Conservation (phyloP, 2,797 vertebrate genomes). For the Scleropages formosus region DNA sequence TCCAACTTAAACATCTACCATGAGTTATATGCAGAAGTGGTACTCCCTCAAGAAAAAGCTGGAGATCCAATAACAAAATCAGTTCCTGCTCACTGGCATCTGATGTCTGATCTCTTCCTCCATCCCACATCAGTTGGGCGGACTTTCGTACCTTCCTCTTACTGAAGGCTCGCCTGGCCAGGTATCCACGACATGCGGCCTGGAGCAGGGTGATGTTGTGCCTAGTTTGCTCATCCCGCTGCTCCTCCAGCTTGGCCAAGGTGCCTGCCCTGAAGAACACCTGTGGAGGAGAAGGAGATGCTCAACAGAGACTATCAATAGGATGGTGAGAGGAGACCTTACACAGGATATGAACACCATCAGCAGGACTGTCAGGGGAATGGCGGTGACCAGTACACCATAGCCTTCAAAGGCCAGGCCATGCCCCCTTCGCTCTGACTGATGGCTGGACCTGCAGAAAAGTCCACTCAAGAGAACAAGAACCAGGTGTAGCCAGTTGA, state of each 20-base stretch:
- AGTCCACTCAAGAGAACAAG: neutral
- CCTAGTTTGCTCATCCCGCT: constrained; percentile 90
- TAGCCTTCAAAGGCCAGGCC: too few relatives aligned
- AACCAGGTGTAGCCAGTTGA: too few relatives aligned
- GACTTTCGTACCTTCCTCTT: constrained; percentile 86
- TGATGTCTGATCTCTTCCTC: neutral
- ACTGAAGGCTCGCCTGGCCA: constrained; percentile 91
- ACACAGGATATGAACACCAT: too few relatives aligned
- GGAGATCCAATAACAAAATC: too few relatives aligned
- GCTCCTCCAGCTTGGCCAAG: constrained; percentile 87
- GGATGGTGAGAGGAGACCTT: neutral
- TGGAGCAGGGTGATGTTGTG: constrained; percentile 89
- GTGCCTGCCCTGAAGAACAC: constrained; percentile 94
- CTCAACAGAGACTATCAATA: neutral
- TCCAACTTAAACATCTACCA: too few relatives aligned
- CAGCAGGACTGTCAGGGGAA: neutral
- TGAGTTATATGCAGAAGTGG: too few relatives aligned
- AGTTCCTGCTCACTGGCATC: too few relatives aligned
- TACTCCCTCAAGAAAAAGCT: too few relatives aligned
- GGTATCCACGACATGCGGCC: constrained; percentile 86
- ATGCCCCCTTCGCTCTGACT: too few relatives aligned
- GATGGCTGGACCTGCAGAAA: too few relatives aligned
- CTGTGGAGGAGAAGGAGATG: constrained; percentile 57
- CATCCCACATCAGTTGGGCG: neutral
- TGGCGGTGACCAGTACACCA: too few relatives aligned